Evolutionary conservation across 1,140 invertebrate species (phyloP).

Genomic region (Drosophila ohnishii): DNA sequence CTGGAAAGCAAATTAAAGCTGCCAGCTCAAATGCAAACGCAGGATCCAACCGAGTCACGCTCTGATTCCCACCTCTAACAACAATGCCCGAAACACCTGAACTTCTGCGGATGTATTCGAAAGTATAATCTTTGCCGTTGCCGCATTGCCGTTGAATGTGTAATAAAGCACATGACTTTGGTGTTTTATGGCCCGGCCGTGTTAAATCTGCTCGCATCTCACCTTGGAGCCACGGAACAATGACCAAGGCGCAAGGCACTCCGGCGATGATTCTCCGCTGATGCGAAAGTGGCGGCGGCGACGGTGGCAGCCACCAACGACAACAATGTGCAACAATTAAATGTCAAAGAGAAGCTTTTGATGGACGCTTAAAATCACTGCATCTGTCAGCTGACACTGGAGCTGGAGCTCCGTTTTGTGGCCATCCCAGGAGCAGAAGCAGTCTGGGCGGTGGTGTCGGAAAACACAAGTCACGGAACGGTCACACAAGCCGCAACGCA

Average conservation of each 20-base stretch:
- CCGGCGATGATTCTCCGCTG: conserved; percentile 4
- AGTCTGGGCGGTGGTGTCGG: conserved; percentile 3
- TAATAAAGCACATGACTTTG: conserved; percentile 78
- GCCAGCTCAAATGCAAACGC: not conserved
- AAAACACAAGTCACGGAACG: conserved; percentile 64
- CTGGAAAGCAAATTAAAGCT: conserved; percentile 21
- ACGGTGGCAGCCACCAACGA: conserved; percentile 14
- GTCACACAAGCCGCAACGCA: conserved; percentile 33
- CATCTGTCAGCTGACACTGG: conserved; percentile 66
- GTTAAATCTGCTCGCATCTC: conserved; percentile 60
- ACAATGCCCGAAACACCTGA: conserved; percentile 36
- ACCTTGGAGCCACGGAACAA: conserved; percentile 43
- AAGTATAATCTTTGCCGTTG: conserved; percentile 67
- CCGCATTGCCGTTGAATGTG: conserved; percentile 78
- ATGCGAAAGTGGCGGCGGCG: conserved; percentile 14
- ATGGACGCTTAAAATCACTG: conserved; percentile 80
- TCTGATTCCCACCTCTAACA: conserved; percentile 40
- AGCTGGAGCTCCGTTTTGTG: conserved; percentile 44
- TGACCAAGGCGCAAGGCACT: conserved; percentile 18
- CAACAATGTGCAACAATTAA: conserved; percentile 78
- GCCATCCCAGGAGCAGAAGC: conserved; percentile 7
- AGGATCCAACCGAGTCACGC: conserved; percentile 36
- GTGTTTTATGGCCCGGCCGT: conserved; percentile 61
- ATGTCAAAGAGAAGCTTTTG: conserved; percentile 76
- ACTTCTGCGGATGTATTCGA: conserved; percentile 21